These are phyloP conservation scores for Pogonus chalceus DNA, from an alignment of 1,140 invertebrate species.

Conservation along the genomic window DNA sequence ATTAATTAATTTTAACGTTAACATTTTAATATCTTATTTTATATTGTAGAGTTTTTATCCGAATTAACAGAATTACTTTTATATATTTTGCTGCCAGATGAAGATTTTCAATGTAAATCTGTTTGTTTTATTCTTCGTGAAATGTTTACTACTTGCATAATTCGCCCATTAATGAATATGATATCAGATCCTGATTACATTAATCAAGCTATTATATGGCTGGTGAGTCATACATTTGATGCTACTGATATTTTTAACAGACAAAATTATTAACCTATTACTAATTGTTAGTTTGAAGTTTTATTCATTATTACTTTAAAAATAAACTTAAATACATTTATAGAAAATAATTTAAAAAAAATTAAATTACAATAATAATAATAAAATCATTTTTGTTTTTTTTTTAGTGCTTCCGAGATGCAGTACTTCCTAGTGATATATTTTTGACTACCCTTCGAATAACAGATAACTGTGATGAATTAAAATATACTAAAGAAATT, in stretches of 20 bases:
- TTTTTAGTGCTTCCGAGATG: slow-evolving; percentile 65
- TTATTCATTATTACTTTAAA: background rate
- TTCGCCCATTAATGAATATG: slow-evolving; percentile 68
- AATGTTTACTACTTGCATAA: slow-evolving; percentile 68
- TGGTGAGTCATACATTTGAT: slow-evolving; percentile 62
- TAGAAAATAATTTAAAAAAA: background rate
- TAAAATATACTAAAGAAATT: slow-evolving; percentile 67
- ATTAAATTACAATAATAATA: too few relatives aligned
- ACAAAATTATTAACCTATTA: background rate
- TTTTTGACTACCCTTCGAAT: slow-evolving; percentile 72
- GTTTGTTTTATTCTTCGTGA: slow-evolving; percentile 69
- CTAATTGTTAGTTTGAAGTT: background rate
- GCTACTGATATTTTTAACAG: background rate
- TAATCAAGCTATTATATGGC: slow-evolving; percentile 83
- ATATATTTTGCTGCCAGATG: slow-evolving; percentile 72
- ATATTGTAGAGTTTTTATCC: slow-evolving; percentile 64
- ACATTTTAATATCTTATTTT: slow-evolving; percentile 16
- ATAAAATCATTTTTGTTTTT: too few relatives aligned
- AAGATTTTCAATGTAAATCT: slow-evolving; percentile 77
- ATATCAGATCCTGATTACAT: slow-evolving; percentile 91
- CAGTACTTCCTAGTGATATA: slow-evolving; percentile 63
- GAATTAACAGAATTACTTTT: slow-evolving; percentile 77
- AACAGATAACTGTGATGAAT: slow-evolving; percentile 67
- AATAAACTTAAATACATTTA: slow-evolving; percentile 8
- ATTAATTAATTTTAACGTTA: slow-evolving; percentile 11